Base-by-base conservation (phyloP, 2,113 vertebrate genomes). In the Lepisosteus osseus region DNA sequence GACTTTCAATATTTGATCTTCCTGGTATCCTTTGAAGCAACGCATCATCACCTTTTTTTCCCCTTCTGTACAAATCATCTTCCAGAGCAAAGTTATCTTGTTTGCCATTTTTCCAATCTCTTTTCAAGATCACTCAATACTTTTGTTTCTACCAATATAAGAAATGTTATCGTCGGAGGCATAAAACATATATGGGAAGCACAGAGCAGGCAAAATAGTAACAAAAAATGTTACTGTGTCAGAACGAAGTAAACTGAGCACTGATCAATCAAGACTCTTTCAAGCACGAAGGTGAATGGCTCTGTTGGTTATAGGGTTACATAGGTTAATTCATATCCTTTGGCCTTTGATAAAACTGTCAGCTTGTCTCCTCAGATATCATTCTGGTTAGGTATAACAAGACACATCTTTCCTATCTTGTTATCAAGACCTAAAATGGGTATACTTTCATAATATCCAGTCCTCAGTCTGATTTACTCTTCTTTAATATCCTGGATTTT, bases 401-500 rank as follows among this genome's bases (percentile, higher is more conserved):
- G 57, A 59, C 57, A 59, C 56, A 59, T 59, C 57, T 59, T n/a
- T 59, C 14, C 57, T 59, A n/a, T 13, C 14, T 59, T n/a, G 57
- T 15, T 59, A 13, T 59, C 57, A 59, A n/a, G 57, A 15, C 57
- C 57, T 59, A 59, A 59, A 5, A 15, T 17, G 57, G 57, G 2
- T 59, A n/a, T 13, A 15, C 5, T 13, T 15, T 59, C 57, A 59
- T 13, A 59, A 13, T n/a, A 15, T 59, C 57, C 5, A 15, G 29
- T 13, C 7, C 57, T 15, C 9, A 59, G 3, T 13, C 9, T 5
- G 14, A 59, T 59, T 59, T 59, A 59, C 11, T 59, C 57, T 59
- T n/a, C 14, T 59, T 8, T 13, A 8, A 7, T 59, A 4, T 59
- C 57, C 57, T 59, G 57, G n/a, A n/a, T n/a, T 15, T 59, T 59